These are phyloP conservation scores for Anadara kagoshimensis DNA, from an alignment of 1,140 invertebrate species.

Conservation along the genomic window DNA sequence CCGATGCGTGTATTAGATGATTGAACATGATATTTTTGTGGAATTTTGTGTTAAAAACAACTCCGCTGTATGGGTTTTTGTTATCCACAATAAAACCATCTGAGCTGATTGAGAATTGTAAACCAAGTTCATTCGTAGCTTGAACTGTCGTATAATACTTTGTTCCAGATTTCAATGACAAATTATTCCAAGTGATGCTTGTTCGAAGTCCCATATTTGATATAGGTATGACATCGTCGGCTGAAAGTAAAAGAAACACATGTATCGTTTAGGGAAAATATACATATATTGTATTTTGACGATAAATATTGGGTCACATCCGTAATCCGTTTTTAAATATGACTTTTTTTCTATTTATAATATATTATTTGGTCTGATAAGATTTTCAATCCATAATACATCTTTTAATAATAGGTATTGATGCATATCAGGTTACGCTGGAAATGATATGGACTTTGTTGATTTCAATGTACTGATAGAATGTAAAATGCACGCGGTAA, in stretches of 20 bases:
- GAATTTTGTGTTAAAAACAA: conserved; percentile 25
- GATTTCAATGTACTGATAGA: too few species aligned
- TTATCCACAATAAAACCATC: conserved; percentile 35
- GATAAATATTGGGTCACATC: too few species aligned
- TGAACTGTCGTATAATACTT: conserved; percentile 27
- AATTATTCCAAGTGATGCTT: neutral
- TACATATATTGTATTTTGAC: too few species aligned
- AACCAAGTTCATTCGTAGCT: conserved; percentile 25
- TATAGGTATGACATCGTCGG: conserved; percentile 5
- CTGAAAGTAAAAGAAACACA: neutral
- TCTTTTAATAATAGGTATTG: too few species aligned
- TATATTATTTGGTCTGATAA: too few species aligned
- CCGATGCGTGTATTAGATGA: conserved; percentile 14
- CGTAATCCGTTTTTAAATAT: too few species aligned
- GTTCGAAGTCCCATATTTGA: neutral
- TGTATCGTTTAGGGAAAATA: too few species aligned
- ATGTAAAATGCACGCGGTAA: too few species aligned
- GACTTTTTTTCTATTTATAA: too few species aligned
- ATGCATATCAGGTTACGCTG: too few species aligned
- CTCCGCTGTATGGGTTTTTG: conserved; percentile 11
- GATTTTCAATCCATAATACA: too few species aligned
- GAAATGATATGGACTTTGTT: too few species aligned
- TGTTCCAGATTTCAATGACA: conserved; percentile 17
- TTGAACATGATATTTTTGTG: conserved; percentile 16
- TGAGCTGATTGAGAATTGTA: conserved; percentile 17